Evolutionary conservation across 2,797 vertebrate genomes (phyloP).

Genomic region (Helicolenus hilgendorfi): DNA sequence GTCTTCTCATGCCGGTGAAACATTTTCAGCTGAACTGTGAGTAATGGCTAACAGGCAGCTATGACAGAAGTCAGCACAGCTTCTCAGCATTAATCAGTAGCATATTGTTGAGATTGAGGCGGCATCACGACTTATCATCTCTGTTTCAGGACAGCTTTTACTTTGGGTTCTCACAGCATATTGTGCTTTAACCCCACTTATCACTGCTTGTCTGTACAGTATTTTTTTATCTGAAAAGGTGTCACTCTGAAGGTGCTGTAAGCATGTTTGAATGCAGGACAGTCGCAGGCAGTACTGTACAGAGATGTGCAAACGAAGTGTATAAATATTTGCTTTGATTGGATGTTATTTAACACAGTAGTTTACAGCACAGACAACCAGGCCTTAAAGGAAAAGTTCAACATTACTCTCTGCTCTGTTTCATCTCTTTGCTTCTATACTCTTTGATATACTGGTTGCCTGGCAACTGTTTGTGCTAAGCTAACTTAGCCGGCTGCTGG

Average conservation of each 20-base stretch:
- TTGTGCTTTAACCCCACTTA: neutral
- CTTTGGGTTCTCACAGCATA: neutral
- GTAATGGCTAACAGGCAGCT: slow-evolving; percentile 33
- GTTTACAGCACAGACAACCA: neutral
- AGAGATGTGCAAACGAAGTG: neutral
- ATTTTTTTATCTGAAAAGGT: neutral
- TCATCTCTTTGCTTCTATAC: neutral
- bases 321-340: neutral
- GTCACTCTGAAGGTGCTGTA: neutral
- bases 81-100: slow-evolving; percentile 32
- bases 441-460: neutral
- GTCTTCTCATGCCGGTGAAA: slow-evolving; percentile 49
- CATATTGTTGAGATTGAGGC: slow-evolving; percentile 22
- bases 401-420: neutral
- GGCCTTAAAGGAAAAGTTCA: neutral
- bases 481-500: neutral
- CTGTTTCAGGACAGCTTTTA: neutral
- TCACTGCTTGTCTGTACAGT: neutral
- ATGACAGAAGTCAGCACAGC: slow-evolving; percentile 22
- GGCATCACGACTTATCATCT: slow-evolving; percentile 2
- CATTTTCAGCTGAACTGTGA: slow-evolving; percentile 64
- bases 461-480: neutral
- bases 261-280: neutral
- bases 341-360: neutral
- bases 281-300: rapidly evolving